Evolutionary conservation across 1,140 invertebrate species (phyloP).

Genomic region (Bradysia coprophila): DNA sequence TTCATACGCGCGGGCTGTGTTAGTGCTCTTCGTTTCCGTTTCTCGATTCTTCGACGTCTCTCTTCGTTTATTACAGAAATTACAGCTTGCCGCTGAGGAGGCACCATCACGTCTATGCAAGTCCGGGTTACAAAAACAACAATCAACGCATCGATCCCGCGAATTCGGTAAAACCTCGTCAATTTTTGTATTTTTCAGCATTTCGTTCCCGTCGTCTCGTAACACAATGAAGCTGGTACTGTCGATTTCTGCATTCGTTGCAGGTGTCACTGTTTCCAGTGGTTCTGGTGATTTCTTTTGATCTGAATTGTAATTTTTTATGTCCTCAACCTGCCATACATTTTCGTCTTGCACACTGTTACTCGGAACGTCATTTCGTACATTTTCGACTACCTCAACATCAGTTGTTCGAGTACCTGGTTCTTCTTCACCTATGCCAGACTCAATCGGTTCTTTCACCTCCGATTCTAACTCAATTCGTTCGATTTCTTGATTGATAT

Average conservation of each 20-base stretch:
- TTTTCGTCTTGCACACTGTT: neutral
- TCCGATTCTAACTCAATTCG: no score
- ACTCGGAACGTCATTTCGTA: no score
- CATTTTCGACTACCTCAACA: no score
- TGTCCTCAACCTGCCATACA: neutral
- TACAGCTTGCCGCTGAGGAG: neutral
- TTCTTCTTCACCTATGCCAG: no score
- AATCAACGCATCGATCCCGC: neutral
- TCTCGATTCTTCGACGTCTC: neutral
- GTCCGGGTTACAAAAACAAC: conserved; percentile 3
- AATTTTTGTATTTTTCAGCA: neutral
- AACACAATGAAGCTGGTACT: neutral
- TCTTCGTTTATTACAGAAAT: conserved; percentile 1
- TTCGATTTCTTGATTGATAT: no score
- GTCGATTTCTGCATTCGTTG: neutral
- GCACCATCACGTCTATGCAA: conserved; percentile 1
- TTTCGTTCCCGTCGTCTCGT: neutral
- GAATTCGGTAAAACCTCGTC: neutral
- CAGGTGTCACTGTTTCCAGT: neutral
- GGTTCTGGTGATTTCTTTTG: neutral
- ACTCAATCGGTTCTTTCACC: no score
- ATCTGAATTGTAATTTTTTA: neutral
- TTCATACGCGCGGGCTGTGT: neutral
- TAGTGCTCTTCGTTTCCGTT: neutral
- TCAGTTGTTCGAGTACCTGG: no score